Percentiles rank a stretch among this genome's conserved stretches.
phyloP scores from a whole-genome alignment of 2,113 vertebrate genomes.

The Colossoma macropomum region DNA sequence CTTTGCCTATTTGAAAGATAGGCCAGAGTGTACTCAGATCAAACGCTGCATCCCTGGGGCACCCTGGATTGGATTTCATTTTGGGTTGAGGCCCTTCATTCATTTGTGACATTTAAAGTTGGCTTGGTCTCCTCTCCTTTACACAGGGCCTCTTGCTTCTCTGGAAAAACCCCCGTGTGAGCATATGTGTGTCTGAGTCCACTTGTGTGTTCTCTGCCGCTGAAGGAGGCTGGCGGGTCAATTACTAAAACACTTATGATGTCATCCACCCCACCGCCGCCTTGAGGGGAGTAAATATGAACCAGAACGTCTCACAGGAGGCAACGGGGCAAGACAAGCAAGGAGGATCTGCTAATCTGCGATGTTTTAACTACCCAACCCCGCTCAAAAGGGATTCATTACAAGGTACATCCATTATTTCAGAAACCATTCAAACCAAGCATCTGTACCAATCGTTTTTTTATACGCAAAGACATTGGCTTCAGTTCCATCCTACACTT shows the following conservation, averaged over 20 bases:
- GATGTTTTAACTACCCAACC: background rate
- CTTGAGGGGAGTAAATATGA: conserved; percentile 46
- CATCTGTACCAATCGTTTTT: no score
- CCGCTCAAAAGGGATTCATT: background rate
- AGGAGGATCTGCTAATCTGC: conserved; percentile 7
- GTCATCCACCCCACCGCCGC: conserved; percentile 71
- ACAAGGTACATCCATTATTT: no score
- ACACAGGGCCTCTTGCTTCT: conserved; percentile 74
- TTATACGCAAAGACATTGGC: background rate
- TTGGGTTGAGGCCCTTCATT: conserved; percentile 78
- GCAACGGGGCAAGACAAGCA: background rate
- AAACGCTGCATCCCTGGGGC: conserved; percentile 67
- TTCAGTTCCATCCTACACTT: background rate
- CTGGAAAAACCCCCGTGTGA: conserved; percentile 74
- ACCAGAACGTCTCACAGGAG: conserved; percentile 46
- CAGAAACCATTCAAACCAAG: no score
- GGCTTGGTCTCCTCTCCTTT: conserved; percentile 63
- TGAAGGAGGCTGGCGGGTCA: conserved; percentile 72
- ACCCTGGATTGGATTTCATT: conserved; percentile 74
- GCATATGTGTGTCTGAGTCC: conserved; percentile 77
- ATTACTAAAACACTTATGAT: conserved; percentile 75
- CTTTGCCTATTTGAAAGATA: conserved; percentile 56
- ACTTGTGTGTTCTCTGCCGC: conserved; percentile 80
- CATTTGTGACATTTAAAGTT: conserved; percentile 83
- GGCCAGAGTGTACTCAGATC: conserved; percentile 69